Evolutionary conservation across 2,797 vertebrate genomes (phyloP), one percentile per base, ranked within the genome.

Genomic region (Australoheros facetus): DNA sequence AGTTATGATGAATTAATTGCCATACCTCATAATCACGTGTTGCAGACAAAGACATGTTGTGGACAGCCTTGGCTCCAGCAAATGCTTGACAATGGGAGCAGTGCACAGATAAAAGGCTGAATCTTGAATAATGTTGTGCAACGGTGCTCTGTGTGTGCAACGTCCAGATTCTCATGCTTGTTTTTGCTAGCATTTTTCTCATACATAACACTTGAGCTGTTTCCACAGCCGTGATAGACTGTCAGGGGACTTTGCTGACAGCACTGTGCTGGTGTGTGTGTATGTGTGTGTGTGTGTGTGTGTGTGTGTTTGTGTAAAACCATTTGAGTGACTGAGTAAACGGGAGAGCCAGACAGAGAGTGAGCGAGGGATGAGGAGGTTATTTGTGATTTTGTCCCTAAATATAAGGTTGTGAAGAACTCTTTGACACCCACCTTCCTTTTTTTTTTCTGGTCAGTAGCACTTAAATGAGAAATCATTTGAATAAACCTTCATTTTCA

Each of bases 191-290:
- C 80, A 42, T 89, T 91, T 90, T 82, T 86, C 88, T 88, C 84
- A 91, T 88, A 90, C 90, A 87, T 86, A 91, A 92, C 92, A 93
- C 88, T 92, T 83, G 87, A 91, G 88, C 83, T 88, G 88, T 85
- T 89, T 90, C 89, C 84, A 88, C 88, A 85, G 89, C 74, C 77
- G 80, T 88, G 87, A 88, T 91, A 92, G 89, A 89, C 90, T 89
- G 92, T 93, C 92, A 87, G 84, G 90, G 82, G 90, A 94, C 86
- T 90, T 78, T 89, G 86, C 91, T 94, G 92, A 93, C 89, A 94
- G 91, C 88, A 84, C 78, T 78, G 91, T 83, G 83, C 81, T 86
- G 86, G 71, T 87, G 78, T 73, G 73, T 60, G 59, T 78, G 82
- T 83, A 69, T 83, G 74, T 70, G 54, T 37, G 9, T 10, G 34